These are phyloP conservation scores for Bugulina stolonifera DNA, from an alignment of 2,888 invertebrate genomes.

Conservation along the genomic window DNA sequence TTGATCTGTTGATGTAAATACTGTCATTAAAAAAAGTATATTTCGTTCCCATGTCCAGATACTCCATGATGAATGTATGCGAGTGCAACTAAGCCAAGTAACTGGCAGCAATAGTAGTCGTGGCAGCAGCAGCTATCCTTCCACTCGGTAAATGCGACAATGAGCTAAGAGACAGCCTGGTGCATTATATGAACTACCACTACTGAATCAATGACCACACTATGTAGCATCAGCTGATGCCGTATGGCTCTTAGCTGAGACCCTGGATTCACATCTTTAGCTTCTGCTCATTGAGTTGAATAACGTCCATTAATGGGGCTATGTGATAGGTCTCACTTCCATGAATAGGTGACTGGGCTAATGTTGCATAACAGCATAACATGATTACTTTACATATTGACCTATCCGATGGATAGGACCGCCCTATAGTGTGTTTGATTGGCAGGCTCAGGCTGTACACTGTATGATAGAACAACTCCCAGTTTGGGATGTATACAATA, in stretches of 20 bases:
- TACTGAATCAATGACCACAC: not conserved
- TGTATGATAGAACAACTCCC: too few species aligned
- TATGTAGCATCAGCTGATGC: not conserved
- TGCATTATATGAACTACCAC: not conserved
- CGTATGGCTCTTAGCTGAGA: too few species aligned
- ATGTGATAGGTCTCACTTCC: too few species aligned
- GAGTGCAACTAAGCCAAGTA: too few species aligned
- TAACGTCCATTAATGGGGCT: too few species aligned
- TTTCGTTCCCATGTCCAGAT: not conserved
- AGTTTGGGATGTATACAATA: too few species aligned
- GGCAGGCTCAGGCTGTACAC: not conserved
- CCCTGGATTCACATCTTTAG: not conserved
- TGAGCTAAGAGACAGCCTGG: not conserved
- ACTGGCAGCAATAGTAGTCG: too few species aligned
- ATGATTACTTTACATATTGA: not conserved
- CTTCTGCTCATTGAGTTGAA: too few species aligned
- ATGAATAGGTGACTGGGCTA: too few species aligned
- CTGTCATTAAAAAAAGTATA: not conserved
- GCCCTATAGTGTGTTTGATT: not conserved
- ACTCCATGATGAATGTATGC: slow-evolving; percentile 8
- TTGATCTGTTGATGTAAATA: slow-evolving; percentile 10
- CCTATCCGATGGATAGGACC: not conserved
- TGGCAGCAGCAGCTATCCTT: not conserved
- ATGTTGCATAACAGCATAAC: too few species aligned
- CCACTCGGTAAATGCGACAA: not conserved